These are phyloP conservation scores for Zygogramma bicolorata DNA, from an alignment of 2,888 invertebrate species.

Conservation along the genomic window DNA sequence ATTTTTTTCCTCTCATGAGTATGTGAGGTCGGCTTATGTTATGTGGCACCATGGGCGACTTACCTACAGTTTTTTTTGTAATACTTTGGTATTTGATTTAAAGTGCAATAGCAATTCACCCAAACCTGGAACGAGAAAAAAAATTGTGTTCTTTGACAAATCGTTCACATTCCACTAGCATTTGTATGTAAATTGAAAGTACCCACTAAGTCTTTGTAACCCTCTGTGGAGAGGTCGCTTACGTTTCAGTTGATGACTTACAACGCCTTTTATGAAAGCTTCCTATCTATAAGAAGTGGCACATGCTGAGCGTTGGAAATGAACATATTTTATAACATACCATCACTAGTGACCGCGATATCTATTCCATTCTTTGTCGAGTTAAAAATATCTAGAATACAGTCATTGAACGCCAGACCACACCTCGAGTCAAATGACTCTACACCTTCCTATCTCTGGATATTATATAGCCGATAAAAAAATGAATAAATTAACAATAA, in stretches of 20 bases:
- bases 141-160: neutral
- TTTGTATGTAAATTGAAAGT: neutral
- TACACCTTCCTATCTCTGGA: conserved; percentile 7
- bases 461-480: conserved; percentile 2
- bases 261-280: conserved; percentile 2
- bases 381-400: conserved; percentile 3
- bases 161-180: neutral
- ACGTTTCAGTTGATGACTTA: neutral
- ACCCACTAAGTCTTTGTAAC: neutral
- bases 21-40: no score
- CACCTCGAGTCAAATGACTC: conserved; percentile 7
- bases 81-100: no score
- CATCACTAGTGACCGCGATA: neutral
- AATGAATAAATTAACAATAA: conserved; percentile 12
- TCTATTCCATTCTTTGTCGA: conserved; percentile 4
- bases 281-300: neutral
- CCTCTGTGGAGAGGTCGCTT: neutral
- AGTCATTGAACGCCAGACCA: conserved; percentile 11
- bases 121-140: no score
- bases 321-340: neutral
- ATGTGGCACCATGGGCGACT: no score
- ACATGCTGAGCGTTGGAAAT: neutral
- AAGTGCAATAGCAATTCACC: no score
- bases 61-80: no score
- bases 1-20: no score